Conservation (phyloP, 2,113 vertebrate species). For the Corythaeola cristata region DNA sequence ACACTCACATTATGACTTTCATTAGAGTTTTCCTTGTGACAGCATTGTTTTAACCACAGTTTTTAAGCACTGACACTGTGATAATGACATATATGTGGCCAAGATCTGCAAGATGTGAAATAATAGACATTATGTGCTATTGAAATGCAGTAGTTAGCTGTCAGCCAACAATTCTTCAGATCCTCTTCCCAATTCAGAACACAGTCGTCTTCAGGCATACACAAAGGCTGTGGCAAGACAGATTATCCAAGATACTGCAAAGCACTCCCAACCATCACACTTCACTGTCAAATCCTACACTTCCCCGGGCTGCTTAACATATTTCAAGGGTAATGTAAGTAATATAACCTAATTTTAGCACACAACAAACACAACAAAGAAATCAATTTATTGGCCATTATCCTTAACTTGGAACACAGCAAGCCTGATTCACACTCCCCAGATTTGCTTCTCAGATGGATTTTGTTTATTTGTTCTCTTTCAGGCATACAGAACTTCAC, state of each 20-base stretch:
- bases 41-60: neutral
- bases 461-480: neutral
- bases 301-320: neutral
- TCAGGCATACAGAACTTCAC: slow-evolving; percentile 38
- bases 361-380: neutral
- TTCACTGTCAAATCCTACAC: neutral
- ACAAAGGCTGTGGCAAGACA: neutral
- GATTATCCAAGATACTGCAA: neutral
- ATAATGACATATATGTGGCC: neutral
- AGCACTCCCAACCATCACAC: neutral
- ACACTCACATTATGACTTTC: neutral
- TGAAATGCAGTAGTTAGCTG: neutral
- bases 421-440: neutral
- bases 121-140: neutral
- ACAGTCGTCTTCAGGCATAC: neutral
- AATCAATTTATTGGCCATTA: neutral
- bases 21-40: neutral
- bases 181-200: neutral
- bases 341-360: neutral
- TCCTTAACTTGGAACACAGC: neutral
- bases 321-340: neutral
- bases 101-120: neutral
- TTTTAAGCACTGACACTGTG: neutral
- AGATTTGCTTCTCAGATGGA: neutral
- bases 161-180: neutral